A percentile compares a stretch with the other conserved stretches of the same genome.
phyloP scores from a whole-genome alignment of 2,797 vertebrate genomes.

The Alfaro cultratus region DNA sequence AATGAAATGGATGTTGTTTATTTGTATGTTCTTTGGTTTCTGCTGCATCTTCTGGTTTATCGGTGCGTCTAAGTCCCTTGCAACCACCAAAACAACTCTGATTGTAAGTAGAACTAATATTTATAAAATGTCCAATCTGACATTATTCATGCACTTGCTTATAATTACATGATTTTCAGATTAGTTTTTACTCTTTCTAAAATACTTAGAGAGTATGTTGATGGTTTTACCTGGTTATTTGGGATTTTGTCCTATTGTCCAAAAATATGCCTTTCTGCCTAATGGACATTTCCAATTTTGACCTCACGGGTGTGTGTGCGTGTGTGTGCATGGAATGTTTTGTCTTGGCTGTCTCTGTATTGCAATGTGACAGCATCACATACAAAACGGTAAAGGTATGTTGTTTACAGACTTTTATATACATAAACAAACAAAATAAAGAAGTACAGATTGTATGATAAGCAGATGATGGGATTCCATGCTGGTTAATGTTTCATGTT shows the following conservation, averaged over 20 bases:
- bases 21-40: background rate
- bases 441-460: background rate
- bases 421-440: background rate
- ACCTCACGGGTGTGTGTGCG: background rate
- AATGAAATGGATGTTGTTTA: slow-evolving; percentile 12
- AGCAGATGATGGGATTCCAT: background rate
- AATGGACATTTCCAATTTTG: background rate
- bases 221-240: background rate
- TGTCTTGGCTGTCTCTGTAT: background rate
- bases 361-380: background rate
- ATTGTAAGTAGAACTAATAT: background rate
- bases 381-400: too few relatives aligned
- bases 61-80: slow-evolving; percentile 11
- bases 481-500: background rate
- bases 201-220: background rate
- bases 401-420: background rate
- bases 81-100: background rate
- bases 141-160: background rate
- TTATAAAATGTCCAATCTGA: background rate
- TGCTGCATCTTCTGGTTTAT: background rate
- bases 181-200: background rate
- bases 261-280: background rate
- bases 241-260: background rate
- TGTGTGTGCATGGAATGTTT: background rate
- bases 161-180: background rate